These are phyloP conservation scores for Drosophila falleni DNA, from an alignment of 2,888 invertebrate genomes.

Conservation along the genomic window DNA sequence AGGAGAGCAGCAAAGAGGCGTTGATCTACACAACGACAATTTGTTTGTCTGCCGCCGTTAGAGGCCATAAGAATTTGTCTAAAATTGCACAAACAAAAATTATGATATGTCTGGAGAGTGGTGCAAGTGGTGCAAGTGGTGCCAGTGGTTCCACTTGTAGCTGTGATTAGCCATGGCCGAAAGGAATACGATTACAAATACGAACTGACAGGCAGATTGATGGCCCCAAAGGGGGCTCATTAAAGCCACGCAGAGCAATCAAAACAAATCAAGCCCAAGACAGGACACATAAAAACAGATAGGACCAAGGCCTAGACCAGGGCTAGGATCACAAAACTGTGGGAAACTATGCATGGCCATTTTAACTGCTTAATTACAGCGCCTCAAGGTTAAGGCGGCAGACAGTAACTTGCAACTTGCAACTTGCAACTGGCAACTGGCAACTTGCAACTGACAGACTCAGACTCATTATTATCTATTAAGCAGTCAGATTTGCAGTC, in stretches of 20 bases:
- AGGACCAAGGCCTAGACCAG: conserved; percentile 6
- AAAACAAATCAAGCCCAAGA: conserved; percentile 74
- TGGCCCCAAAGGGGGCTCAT: conserved; percentile 68
- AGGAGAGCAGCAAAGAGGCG: conserved; percentile 7
- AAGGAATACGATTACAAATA: conserved; percentile 27
- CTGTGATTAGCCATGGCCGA: conserved; percentile 64
- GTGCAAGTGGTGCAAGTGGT: conserved; percentile 9
- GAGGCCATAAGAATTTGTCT: conserved; percentile 61
- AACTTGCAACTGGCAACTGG: conserved; percentile 3
- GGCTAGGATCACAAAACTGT: conserved; percentile 63
- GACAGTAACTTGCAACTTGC: conserved; percentile 7
- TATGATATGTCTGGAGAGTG: conserved; percentile 62
- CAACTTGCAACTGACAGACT: conserved; percentile 6
- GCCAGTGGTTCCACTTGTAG: conserved; percentile 10
- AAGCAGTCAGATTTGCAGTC: conserved; percentile 66
- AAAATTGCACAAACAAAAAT: conserved; percentile 76
- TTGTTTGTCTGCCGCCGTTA: conserved; percentile 50
- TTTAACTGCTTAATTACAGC: conserved; percentile 82
- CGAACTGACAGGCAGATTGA: conserved; percentile 56
- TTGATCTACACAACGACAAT: conserved; percentile 28
- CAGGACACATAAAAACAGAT: conserved; percentile 66
- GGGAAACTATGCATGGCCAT: conserved; percentile 65
- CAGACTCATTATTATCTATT: conserved; percentile 80
- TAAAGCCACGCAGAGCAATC: conserved; percentile 79
- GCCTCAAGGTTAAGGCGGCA: conserved; percentile 64